Percentiles rank a stretch among this genome's conserved stretches.
Conservation (phyloP, 2,888 invertebrate species). For the Caenorhabditis sp. region DNA sequence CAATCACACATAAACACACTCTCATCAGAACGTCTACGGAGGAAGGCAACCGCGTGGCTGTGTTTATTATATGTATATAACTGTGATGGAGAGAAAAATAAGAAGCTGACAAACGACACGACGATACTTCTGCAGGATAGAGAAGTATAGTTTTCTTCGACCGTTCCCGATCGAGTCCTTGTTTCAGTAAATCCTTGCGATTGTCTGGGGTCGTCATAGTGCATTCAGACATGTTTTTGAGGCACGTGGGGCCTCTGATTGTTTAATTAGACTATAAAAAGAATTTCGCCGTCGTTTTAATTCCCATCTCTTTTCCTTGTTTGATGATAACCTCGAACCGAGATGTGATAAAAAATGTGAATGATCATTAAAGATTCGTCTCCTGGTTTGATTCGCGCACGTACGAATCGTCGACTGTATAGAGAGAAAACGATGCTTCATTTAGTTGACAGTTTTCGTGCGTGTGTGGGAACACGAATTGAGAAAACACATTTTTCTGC, state of each 20-base stretch:
- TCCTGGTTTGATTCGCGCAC: neutral
- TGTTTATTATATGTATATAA: neutral
- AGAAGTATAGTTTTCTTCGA: neutral
- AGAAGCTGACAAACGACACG: neutral
- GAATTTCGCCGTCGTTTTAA: slow-evolving; percentile 2
- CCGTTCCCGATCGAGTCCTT: neutral
- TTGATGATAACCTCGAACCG: slow-evolving; percentile 2
- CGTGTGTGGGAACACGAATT: neutral
- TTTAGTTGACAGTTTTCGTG: too few relatives aligned
- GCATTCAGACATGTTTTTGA: too few relatives aligned
- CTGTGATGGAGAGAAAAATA: neutral
- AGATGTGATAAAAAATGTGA: slow-evolving; percentile 15
- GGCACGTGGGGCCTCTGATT: neutral
- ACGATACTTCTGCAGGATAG: neutral
- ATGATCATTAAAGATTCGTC: slow-evolving; percentile 32
- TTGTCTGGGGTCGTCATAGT: too few relatives aligned
- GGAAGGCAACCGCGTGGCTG: neutral
- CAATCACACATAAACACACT: neutral
- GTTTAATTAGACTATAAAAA: slow-evolving; percentile 12
- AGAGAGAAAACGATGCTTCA: neutral
- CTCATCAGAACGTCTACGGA: slow-evolving; percentile 10
- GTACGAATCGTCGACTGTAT: neutral
- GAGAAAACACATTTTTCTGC: neutral
- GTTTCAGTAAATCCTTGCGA: too few relatives aligned
- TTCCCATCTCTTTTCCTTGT: neutral